These are phyloP conservation scores for Drosophila quadrilineata DNA, from an alignment of 1,140 invertebrate species.

Conservation along the genomic window DNA sequence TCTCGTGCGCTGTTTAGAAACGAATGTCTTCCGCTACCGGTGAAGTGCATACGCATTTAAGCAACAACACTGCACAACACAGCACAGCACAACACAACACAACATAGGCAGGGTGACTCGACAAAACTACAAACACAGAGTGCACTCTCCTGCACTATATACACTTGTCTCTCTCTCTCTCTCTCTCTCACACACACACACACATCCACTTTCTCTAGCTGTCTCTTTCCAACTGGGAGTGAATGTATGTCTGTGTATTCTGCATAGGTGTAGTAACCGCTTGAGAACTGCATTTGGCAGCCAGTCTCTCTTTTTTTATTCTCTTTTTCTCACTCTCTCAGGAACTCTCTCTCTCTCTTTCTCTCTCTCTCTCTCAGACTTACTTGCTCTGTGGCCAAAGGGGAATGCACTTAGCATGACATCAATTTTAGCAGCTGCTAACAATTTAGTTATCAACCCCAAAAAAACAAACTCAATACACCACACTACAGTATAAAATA, in stretches of 20 bases:
- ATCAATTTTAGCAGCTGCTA: slow-evolving; percentile 42
- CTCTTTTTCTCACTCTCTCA: no score
- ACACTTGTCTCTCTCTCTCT: no score
- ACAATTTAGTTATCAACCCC: slow-evolving; percentile 34
- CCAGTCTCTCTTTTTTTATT: no score
- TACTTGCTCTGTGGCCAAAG: no score
- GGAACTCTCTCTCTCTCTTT: background rate
- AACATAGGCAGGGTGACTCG: no score
- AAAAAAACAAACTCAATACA: background rate
- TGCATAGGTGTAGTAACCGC: background rate
- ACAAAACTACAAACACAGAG: no score
- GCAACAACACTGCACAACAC: slow-evolving; percentile 43
- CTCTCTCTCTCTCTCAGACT: background rate
- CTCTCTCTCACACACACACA: no score
- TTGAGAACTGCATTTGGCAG: slow-evolving; percentile 40
- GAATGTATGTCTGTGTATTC: background rate
- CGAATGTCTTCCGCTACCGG: slow-evolving; percentile 49
- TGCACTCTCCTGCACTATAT: no score
- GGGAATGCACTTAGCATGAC: slow-evolving; percentile 46
- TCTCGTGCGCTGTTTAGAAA: slow-evolving; percentile 46
- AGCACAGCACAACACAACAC: no score
- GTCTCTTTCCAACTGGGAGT: background rate
- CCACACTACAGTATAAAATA: background rate
- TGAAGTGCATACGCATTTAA: slow-evolving; percentile 50
- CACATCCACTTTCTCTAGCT: no score